A percentile compares a stretch with the other conserved stretches of the same genome.
phyloP scores from a whole-genome alignment of 1,140 invertebrate species.

The Plectrocnemia conspersa region DNA sequence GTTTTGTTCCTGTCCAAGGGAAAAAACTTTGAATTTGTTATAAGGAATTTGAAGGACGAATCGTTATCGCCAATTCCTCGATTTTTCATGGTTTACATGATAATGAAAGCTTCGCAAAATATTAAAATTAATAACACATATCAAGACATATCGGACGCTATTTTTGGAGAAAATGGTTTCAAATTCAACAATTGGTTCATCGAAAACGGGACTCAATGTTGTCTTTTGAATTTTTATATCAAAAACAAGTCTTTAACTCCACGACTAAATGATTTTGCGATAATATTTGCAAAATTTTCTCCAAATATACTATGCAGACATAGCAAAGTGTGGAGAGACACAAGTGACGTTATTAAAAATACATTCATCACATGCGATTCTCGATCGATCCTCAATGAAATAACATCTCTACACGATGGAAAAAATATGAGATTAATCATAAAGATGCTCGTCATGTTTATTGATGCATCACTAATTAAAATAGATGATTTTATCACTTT shows the following conservation, averaged over 20 bases:
- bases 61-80: conserved; percentile 24
- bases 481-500: conserved; percentile 9
- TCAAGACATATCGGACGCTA: no score
- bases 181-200: conserved; percentile 23
- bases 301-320: not conserved
- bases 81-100: conserved; percentile 23
- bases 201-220: conserved; percentile 20
- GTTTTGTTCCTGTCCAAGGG: conserved; percentile 18
- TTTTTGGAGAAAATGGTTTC: conserved; percentile 13
- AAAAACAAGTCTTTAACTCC: not conserved
- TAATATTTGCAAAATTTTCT: conserved; percentile 13
- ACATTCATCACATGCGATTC: conserved; percentile 7
- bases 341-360: conserved; percentile 12
- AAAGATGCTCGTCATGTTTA: conserved; percentile 13
- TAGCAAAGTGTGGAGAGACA: conserved; percentile 17
- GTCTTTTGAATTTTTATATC: conserved; percentile 22
- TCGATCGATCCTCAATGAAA: not conserved
- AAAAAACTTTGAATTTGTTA: conserved; percentile 16
- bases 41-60: conserved; percentile 1
- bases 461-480: conserved; percentile 16
- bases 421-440: conserved; percentile 13
- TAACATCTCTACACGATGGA: no score
- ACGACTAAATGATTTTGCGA: not conserved
- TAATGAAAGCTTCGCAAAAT: conserved; percentile 12
- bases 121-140: conserved; percentile 12